A percentile compares a stretch with the other conserved stretches of the same genome.
These are phyloP conservation scores for Miniopterus natalensis DNA, from an alignment of 2,113 vertebrate genomes.

Conservation along the genomic window DNA sequence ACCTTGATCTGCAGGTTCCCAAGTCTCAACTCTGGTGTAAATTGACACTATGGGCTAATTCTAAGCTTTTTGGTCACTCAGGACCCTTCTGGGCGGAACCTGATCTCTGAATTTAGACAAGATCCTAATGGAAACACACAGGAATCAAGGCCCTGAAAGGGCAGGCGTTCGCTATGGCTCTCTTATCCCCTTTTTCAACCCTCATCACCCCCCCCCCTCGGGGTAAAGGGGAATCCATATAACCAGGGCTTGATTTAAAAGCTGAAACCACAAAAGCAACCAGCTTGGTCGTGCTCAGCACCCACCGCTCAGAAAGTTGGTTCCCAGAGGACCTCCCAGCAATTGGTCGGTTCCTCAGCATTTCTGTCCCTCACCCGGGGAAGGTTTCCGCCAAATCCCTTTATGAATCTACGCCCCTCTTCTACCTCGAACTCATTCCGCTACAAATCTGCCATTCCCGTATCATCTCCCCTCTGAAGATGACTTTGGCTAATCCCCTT, in stretches of 20 bases:
- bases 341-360: not conserved
- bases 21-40: not conserved
- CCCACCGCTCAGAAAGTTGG: not conserved
- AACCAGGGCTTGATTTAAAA: too few relatives aligned
- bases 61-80: not conserved
- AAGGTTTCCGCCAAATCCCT: not conserved
- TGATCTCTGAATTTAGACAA: not conserved
- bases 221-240: too few relatives aligned
- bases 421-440: not conserved
- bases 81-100: not conserved
- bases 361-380: not conserved
- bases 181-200: too few relatives aligned
- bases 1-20: not conserved
- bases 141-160: too few relatives aligned
- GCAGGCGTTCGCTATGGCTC: not conserved
- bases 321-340: not conserved
- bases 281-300: not conserved
- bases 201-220: too few relatives aligned
- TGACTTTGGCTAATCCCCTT: conserved; percentile 61
- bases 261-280: not conserved
- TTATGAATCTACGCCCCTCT: not conserved
- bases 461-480: conserved; percentile 30
- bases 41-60: not conserved
- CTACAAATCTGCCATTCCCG: not conserved
- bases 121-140: not conserved